Evolutionary conservation across 2,797 vertebrate genomes (phyloP), one percentile per base, ranked within the genome.

Genomic region (Pipistrellus nathusii): DNA sequence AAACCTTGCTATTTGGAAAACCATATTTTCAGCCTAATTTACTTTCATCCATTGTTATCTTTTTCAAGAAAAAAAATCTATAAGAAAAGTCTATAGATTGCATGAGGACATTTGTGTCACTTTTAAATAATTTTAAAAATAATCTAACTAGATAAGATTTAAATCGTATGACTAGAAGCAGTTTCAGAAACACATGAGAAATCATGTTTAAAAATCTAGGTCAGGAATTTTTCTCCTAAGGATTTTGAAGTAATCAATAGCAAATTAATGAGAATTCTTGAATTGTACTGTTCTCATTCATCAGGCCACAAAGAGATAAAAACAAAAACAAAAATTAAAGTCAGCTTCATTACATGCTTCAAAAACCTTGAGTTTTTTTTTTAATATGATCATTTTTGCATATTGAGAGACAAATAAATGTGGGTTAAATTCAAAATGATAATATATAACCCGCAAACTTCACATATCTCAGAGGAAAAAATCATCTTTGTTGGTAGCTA

Each of bases 301-400:
- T 46, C 59, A 59, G n/a, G 71, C 27, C 44, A 3, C 1, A 95
- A 46, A 76, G 6, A 9, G 35, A 73, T 8, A 35, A 86, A 81
- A 51, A 38, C 30, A 64, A 35, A 8, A n/a, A 1, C 17, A 57
- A 20, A 90, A 25, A 78, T 64, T 86, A 92, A 92, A 85, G 20
- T 3, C 6, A 48, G 2, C 5, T 64, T 89, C 9, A 85, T 66
- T 68, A 1, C 23, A n/a, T 23, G 9, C 1, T 53, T 92, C 2
- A 23, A 30, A 51, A 80, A 64, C 7, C 8, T 82, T 72, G 1
- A 23, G 32, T 44, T 44, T 1, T 44, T 44, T 51, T 68, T 48
- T 55, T 35, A 12, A 2, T 69, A 23, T 41, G 11, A 17, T 66
- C 9, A 9, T n/a, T 80, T 88, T 59, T 59, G 27, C 1, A 46